Conservation (phyloP, 2,888 invertebrate species). For the Agonopterix alstromeriana region DNA sequence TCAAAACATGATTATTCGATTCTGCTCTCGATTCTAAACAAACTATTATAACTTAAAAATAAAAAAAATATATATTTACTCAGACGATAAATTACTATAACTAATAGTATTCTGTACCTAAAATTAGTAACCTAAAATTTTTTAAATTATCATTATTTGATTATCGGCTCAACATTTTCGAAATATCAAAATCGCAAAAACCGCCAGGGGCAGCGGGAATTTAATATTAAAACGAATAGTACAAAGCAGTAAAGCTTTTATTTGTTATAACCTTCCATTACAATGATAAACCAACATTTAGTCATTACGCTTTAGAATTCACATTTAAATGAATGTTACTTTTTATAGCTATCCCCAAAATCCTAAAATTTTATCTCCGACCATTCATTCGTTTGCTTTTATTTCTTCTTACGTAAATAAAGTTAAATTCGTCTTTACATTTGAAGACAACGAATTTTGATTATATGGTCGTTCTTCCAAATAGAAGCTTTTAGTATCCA, state of each 20-base stretch:
- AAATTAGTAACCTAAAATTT: too few relatives aligned
- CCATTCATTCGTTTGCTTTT: slow-evolving; percentile 17
- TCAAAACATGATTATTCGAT: too few relatives aligned
- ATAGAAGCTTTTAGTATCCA: background rate
- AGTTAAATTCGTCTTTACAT: slow-evolving; percentile 8
- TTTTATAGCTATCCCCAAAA: slow-evolving; percentile 13
- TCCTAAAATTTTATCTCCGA: slow-evolving; percentile 18
- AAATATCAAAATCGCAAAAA: background rate
- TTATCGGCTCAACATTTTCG: too few relatives aligned
- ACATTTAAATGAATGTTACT: slow-evolving; percentile 12
- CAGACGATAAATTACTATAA: too few relatives aligned
- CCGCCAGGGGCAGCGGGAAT: background rate
- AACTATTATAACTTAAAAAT: too few relatives aligned
- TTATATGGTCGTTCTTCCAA: background rate
- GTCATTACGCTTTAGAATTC: background rate
- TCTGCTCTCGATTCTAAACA: too few relatives aligned
- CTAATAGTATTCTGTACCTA: too few relatives aligned
- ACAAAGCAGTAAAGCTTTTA: too few relatives aligned
- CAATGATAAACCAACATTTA: background rate
- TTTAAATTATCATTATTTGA: too few relatives aligned
- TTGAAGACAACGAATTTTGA: slow-evolving; percentile 6
- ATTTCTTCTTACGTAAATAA: slow-evolving; percentile 14
- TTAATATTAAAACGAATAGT: too few relatives aligned
- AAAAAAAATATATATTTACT: too few relatives aligned
- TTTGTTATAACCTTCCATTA: background rate